These are phyloP conservation scores for Sylvia atricapilla DNA, from an alignment of 2,113 vertebrate species.

Conservation along the genomic window DNA sequence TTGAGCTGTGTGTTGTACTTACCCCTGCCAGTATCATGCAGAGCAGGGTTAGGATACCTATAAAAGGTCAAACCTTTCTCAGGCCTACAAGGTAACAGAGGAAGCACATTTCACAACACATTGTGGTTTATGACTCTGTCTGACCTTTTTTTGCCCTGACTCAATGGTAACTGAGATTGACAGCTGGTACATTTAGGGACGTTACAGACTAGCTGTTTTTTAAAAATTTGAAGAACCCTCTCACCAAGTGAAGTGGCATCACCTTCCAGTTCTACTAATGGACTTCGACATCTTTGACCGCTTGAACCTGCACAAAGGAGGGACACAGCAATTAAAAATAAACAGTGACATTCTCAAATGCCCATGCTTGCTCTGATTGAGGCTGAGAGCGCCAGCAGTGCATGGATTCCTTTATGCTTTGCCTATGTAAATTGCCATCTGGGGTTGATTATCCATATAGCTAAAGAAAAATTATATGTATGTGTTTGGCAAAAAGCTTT, in stretches of 20 bases:
- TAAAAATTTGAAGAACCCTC: conserved; percentile 53
- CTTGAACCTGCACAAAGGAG: conserved; percentile 70
- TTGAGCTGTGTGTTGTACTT: conserved; percentile 8
- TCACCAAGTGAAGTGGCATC: conserved; percentile 61
- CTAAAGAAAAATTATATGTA: conserved; percentile 46
- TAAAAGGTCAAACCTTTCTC: conserved; percentile 52
- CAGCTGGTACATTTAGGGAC: conserved; percentile 55
- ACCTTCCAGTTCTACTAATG: conserved; percentile 67
- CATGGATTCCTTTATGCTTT: conserved; percentile 59
- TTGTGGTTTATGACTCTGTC: conserved; percentile 27
- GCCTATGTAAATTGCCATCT: conserved; percentile 72
- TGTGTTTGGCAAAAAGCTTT: conserved; percentile 61
- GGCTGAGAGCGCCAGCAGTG: conserved; percentile 58
- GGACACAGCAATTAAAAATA: conserved; percentile 75
- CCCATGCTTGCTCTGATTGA: conserved; percentile 61
- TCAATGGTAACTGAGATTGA: conserved; percentile 58
- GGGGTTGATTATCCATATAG: conserved; percentile 71
- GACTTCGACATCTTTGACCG: conserved; percentile 71
- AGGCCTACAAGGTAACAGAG: conserved; percentile 20
- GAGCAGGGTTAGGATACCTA: conserved; percentile 33
- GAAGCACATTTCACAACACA: conserved; percentile 60
- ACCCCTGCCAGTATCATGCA: background rate
- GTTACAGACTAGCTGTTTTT: conserved; percentile 56
- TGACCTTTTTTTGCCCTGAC: conserved; percentile 63
- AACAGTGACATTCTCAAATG: conserved; percentile 71